Base-by-base conservation (phyloP, 2,888 invertebrate species). In the Microctonus brassicae region DNA sequence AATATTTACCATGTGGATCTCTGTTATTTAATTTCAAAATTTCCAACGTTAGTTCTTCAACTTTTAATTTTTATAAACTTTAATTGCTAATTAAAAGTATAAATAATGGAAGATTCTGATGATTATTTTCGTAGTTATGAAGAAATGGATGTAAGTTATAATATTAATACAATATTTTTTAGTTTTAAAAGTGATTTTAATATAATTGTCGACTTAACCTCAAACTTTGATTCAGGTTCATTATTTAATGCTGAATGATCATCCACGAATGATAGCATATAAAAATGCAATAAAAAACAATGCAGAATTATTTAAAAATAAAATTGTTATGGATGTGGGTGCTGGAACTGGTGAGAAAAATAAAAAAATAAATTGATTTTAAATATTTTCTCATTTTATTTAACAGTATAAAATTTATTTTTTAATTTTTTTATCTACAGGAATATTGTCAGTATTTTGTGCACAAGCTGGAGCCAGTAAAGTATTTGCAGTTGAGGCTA, bases 391-490 rank as follows among this genome's bases (percentile, higher is more conserved):
- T 55, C 29, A 39, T 53, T 20, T 11, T 34, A n/a, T 58, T 34
- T 10, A 60, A 42, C 55, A 53, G 13, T 17, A 57, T 61, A 9
- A 22, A 57, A 26, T 57, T 22, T 7, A 65, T 55, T n/a, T n/a
- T 20, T 17, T 11, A 64, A 22, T 34, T 29, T 47, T 47, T 29
- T 53, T 66, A 24, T 67, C 68, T 78, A 26, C 87, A 84, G 92
- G 97, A 29, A 95, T 98, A 78, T 88, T 98, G 29, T 96, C 97
- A 1, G 89, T 97, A 81, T 96, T 97, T 87, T 96, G 95, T 86
- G 97, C 95, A 0, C 90, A 93, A 88, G 97, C 95, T 34, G 97
- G 97, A n/a, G 97, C 97, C 5, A 91, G 91, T 70, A 93, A 93
- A 86, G 97, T 97, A 0, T 95, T 93, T 86, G 95, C 96, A 9